Base-by-base conservation (phyloP, 2,888 invertebrate genomes). In the Callosobruchus maculatus region DNA sequence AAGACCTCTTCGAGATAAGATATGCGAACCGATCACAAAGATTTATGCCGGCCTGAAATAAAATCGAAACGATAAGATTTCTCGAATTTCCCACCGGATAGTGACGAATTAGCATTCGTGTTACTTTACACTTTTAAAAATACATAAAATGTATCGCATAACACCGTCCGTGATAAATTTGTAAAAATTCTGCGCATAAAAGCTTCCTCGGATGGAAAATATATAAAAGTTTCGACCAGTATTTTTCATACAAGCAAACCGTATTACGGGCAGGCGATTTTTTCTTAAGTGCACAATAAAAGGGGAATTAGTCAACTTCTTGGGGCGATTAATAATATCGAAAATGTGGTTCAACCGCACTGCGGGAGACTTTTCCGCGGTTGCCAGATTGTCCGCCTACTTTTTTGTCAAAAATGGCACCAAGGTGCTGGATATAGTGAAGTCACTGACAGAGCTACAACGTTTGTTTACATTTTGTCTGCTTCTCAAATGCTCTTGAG, bases 231-330 rank as follows among this genome's bases (percentile, higher is more conserved):
- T 74, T 76, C 73, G 75, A 74, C 21, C 71, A 74, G 74, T 74
- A 78, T 78, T 75, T 78, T 78, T 78, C 77, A 77, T 77, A 75
- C 76, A 75, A 74, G 75, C 70, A 76, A 79, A 78, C 74, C 73
- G 72, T 77, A 78, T 77, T 76, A 76, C 68, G 68, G 21, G 21
- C 68, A 68, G 71, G 74, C 77, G 73, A 74, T 77, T 79, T 79
- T 76, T 76, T 75, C 72, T 76, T 76, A 74, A 74, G 71, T 72
- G 72, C 74, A 74, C 72, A 79, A 79, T 79, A 78, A 79, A 79
- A 80, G 77, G 76, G 67, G 72, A 81, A 81, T 68, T 68, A 68
- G 68, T 68, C 68, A 68, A 68, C 68, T 9, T 68, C 68, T 9
- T 21, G 1, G 0, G 7, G 21, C 21, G 13, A 68, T 68, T 68